A percentile compares a stretch with the other conserved stretches of the same genome.
phyloP scores from a whole-genome alignment of 1,140 invertebrate genomes.

The Drosophila tropicalis region DNA sequence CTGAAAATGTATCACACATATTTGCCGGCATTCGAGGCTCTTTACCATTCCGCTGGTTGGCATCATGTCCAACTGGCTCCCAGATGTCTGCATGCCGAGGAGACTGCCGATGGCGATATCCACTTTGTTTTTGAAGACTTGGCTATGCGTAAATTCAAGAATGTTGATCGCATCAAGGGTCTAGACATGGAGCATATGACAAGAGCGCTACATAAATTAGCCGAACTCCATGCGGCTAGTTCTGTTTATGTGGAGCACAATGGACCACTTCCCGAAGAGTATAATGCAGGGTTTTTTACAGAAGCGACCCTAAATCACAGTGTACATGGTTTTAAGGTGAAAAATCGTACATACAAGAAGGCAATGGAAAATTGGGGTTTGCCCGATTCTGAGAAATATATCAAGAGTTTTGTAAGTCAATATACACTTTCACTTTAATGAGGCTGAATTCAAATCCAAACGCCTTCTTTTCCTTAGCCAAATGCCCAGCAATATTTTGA shows the following conservation, averaged over 20 bases:
- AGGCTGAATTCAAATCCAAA: background rate
- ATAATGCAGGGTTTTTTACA: conserved; percentile 50
- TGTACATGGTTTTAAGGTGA: conserved; percentile 10
- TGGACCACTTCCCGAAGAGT: conserved; percentile 45
- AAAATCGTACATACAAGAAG: conserved; percentile 36
- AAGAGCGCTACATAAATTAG: conserved; percentile 84
- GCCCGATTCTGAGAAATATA: conserved; percentile 57
- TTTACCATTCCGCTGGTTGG: conserved; percentile 57
- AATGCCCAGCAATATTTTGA: conserved; percentile 45
- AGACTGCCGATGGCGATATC: conserved; percentile 33
- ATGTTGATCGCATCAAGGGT: conserved; percentile 83
- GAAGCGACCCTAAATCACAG: background rate
- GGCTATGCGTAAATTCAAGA: conserved; percentile 38
- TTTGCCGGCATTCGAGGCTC: conserved; percentile 59
- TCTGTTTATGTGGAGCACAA: conserved; percentile 54
- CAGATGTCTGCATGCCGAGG: conserved; percentile 52
- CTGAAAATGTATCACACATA: conserved; percentile 61
- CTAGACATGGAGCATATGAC: conserved; percentile 84
- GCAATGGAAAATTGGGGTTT: conserved; percentile 59
- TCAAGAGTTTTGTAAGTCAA: conserved; percentile 56
- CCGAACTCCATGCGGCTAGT: conserved; percentile 85
- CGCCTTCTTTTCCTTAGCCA: conserved; percentile 37
- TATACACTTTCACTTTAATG: background rate
- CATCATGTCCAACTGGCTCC: conserved; percentile 57
- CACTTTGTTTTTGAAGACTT: conserved; percentile 70